A percentile compares a stretch with the other conserved stretches of the same genome.
Conservation (phyloP, 2,888 invertebrate genomes). For the Acleris cristana region DNA sequence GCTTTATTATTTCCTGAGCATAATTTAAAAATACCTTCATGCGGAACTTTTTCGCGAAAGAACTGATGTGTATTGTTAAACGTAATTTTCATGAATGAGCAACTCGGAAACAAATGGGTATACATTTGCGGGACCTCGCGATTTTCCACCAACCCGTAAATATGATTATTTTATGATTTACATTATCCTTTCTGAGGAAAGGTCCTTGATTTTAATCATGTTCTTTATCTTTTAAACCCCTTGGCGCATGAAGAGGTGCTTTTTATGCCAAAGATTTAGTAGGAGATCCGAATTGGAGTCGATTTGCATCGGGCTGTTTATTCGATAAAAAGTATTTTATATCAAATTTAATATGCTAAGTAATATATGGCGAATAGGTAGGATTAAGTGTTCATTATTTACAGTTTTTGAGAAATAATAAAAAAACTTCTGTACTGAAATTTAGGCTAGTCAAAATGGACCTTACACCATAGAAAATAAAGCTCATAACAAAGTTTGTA, state of each 20-base stretch:
- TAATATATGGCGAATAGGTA: too few species aligned
- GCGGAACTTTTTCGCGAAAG: constrained; percentile 22
- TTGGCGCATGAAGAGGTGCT: neutral
- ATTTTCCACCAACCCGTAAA: constrained; percentile 18
- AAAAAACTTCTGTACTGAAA: too few species aligned
- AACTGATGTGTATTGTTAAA: constrained; percentile 31
- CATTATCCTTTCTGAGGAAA: neutral
- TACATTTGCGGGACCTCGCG: constrained; percentile 16
- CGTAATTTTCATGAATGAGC: constrained; percentile 28
- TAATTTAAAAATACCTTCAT: constrained; percentile 27
- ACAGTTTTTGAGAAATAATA: too few species aligned
- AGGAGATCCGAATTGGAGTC: too few species aligned
- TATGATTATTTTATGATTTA: constrained; percentile 19
- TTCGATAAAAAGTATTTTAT: too few species aligned
- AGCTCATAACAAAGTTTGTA: too few species aligned
- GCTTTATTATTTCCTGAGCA: constrained; percentile 23
- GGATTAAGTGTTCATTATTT: too few species aligned
- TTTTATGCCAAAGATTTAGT: too few species aligned
- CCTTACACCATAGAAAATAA: too few species aligned
- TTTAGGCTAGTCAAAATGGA: too few species aligned
- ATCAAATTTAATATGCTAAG: too few species aligned
- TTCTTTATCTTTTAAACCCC: neutral
- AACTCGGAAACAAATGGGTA: constrained; percentile 23
- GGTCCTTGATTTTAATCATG: neutral
- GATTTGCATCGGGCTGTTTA: too few species aligned